Evolutionary conservation across 2,113 vertebrate genomes (phyloP).

Genomic region (Podarcis raffonei): DNA sequence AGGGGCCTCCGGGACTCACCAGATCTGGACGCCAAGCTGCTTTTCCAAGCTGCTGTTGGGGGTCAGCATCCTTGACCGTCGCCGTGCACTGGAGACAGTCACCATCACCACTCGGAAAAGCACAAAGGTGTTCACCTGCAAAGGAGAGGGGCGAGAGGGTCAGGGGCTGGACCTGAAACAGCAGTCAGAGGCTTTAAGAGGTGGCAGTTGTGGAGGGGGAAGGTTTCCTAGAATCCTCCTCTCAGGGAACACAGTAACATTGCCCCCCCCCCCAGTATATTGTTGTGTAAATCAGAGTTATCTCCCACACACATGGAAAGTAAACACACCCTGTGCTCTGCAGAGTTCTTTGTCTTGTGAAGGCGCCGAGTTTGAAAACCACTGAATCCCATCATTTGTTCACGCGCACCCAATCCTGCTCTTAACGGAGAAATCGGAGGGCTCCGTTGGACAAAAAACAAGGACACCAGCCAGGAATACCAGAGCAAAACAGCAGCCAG

Average conservation of each 20-base stretch:
- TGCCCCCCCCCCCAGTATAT: too few relatives aligned
- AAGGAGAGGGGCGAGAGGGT: too few relatives aligned
- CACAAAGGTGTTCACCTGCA: slow-evolving; percentile 88
- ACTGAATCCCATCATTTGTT: background rate
- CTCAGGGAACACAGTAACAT: background rate
- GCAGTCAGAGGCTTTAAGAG: background rate
- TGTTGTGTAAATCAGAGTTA: too few relatives aligned
- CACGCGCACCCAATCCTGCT: background rate
- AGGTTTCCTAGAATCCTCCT: too few relatives aligned
- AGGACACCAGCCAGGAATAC: too few relatives aligned
- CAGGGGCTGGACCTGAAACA: too few relatives aligned
- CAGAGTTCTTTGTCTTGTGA: background rate
- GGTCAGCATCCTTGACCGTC: slow-evolving; percentile 84
- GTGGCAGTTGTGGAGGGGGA: background rate
- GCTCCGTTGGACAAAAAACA: too few relatives aligned
- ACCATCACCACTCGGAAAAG: slow-evolving; percentile 88
- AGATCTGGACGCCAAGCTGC: slow-evolving; percentile 83
- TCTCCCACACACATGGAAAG: too few relatives aligned
- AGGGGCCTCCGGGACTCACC: slow-evolving; percentile 68
- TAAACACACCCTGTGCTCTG: background rate
- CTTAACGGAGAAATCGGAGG: too few relatives aligned
- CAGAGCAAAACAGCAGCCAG: too few relatives aligned
- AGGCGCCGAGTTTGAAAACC: background rate
- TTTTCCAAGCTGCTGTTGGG: slow-evolving; percentile 83
- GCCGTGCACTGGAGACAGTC: slow-evolving; percentile 84